These are phyloP conservation scores for Ennomos quercinarius DNA, from an alignment of 2,888 invertebrate genomes.

Conservation along the genomic window DNA sequence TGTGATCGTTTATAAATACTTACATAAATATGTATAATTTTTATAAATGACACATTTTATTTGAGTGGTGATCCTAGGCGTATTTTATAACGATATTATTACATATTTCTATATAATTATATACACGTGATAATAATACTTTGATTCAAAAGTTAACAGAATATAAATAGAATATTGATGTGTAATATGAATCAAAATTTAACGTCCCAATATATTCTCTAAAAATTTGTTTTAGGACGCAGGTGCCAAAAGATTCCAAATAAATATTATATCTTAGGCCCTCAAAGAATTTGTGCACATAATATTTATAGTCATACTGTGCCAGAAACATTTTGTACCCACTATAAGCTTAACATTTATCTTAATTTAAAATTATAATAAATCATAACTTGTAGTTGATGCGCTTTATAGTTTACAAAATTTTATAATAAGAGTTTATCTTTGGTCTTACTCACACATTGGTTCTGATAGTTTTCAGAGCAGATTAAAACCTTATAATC, in stretches of 20 bases:
- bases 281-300: constrained; percentile 48
- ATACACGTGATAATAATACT: too few species aligned
- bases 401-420: neutral
- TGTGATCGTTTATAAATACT: too few species aligned
- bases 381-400: neutral
- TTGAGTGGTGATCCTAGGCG: too few species aligned
- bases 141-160: too few species aligned
- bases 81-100: too few species aligned
- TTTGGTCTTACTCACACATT: constrained; percentile 38
- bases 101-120: too few species aligned
- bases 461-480: constrained; percentile 51
- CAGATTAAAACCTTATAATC: constrained; percentile 43
- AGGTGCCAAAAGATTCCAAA: constrained; percentile 61
- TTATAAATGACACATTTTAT: too few species aligned
- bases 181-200: too few species aligned
- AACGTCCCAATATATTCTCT: neutral
- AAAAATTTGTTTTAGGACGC: constrained; percentile 30
- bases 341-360: neutral
- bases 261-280: constrained; percentile 65
- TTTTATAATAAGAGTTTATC: neutral
- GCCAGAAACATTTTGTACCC: neutral
- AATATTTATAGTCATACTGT: neutral
- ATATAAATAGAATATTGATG: too few species aligned
- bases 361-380: neutral
- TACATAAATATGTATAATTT: too few species aligned